Percentiles rank a stretch among this genome's conserved stretches.
These are phyloP conservation scores for Danaus plexippus DNA, from an alignment of 1,140 invertebrate genomes.

Conservation along the genomic window DNA sequence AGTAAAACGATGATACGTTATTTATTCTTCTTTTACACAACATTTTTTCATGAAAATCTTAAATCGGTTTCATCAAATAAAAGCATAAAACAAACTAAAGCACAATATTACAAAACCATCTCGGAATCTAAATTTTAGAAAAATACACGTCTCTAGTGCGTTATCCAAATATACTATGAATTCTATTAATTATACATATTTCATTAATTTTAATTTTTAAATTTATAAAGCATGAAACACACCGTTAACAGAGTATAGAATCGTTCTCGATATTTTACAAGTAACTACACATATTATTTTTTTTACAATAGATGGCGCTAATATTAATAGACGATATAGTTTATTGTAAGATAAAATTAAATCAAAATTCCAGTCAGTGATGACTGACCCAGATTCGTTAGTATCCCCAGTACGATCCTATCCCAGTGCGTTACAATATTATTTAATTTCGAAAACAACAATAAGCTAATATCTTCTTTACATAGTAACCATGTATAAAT, in stretches of 20 bases:
- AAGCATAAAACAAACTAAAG: constrained; percentile 43
- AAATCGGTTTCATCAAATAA: constrained; percentile 26
- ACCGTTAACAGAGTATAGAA: constrained; percentile 8
- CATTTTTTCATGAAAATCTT: constrained; percentile 32
- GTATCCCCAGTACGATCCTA: too few species aligned
- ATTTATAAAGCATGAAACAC: constrained; percentile 13
- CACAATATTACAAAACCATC: constrained; percentile 25
- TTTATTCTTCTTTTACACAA: constrained; percentile 41
- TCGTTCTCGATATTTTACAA: too few species aligned
- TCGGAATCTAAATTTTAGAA: constrained; percentile 54
- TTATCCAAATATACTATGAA: constrained; percentile 43
- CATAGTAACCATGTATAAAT: constrained; percentile 25
- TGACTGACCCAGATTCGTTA: too few species aligned
- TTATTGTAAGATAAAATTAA: too few species aligned
- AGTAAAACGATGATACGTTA: constrained; percentile 45
- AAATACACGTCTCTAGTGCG: constrained; percentile 68
- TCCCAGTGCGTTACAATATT: too few species aligned
- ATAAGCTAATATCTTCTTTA: constrained; percentile 10
- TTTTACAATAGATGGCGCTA: too few species aligned
- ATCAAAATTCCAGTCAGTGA: too few species aligned
- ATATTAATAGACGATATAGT: too few species aligned
- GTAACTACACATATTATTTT: too few species aligned
- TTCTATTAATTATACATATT: constrained; percentile 15
- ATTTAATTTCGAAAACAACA: background rate
- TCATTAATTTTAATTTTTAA: too few species aligned